Percentiles rank a stretch among this genome's conserved stretches.
Conservation (phyloP, 2,888 invertebrate genomes). For the Steinernema carpocapsae region DNA sequence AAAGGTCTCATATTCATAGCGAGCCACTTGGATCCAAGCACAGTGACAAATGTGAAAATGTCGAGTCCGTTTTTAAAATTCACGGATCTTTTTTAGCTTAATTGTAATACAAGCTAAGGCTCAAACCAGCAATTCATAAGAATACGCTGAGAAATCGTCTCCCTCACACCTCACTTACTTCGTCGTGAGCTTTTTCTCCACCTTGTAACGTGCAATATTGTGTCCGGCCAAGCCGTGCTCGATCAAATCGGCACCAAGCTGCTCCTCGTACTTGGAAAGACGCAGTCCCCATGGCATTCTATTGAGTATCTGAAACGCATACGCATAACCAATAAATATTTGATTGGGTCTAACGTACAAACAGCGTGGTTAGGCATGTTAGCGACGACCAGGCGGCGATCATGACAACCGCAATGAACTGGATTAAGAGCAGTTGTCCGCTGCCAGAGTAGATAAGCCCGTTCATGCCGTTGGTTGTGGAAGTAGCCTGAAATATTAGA, state of each 20-base stretch:
- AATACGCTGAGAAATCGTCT: no score
- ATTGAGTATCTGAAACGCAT: slow-evolving; percentile 48
- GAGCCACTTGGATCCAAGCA: no score
- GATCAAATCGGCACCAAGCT: slow-evolving; percentile 64
- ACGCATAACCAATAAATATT: neutral
- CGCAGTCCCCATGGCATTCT: slow-evolving; percentile 59
- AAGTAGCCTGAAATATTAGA: neutral
- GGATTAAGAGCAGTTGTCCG: slow-evolving; percentile 38
- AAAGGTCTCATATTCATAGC: no score
- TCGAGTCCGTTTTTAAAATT: no score
- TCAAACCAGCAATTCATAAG: no score
- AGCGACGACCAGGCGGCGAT: slow-evolving; percentile 10
- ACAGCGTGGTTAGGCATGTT: slow-evolving; percentile 15
- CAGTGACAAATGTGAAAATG: no score
- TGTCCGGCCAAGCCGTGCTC: slow-evolving; percentile 63
- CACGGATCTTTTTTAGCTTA: no score
- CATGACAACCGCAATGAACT: slow-evolving; percentile 11
- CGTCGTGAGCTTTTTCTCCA: slow-evolving; percentile 61
- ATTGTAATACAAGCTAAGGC: no score
- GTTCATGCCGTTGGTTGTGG: slow-evolving; percentile 45
- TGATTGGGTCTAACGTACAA: slow-evolving; percentile 21
- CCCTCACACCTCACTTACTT: slow-evolving; percentile 44
- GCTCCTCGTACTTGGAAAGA: slow-evolving; percentile 60
- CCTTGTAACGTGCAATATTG: slow-evolving; percentile 60
- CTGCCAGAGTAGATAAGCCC: slow-evolving; percentile 53